Percentiles rank a stretch among this genome's conserved stretches.
Evolutionary conservation across 2,888 invertebrate genomes (phyloP).

Genomic region (Nemurella pictetii): DNA sequence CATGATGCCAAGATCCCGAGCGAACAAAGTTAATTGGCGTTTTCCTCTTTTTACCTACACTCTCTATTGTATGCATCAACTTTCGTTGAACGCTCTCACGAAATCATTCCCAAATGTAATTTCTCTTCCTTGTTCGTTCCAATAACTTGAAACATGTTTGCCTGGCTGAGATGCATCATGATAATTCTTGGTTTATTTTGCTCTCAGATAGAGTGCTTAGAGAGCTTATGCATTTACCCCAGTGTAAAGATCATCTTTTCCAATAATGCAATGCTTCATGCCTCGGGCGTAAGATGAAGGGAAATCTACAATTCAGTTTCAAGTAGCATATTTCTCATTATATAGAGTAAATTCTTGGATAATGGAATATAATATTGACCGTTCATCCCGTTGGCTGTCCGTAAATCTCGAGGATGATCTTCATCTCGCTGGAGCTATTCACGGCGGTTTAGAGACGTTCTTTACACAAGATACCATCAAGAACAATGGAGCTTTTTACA

Average conservation of each 20-base stretch:
- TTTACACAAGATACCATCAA: background rate
- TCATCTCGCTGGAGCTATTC: background rate
- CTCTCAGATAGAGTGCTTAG: background rate
- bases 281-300: background rate
- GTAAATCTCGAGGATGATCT: background rate
- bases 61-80: background rate
- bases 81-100: background rate
- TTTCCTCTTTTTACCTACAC: background rate
- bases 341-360: background rate
- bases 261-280: background rate
- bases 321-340: background rate
- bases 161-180: background rate
- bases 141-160: constrained; percentile 21
- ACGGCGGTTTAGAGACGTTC: background rate
- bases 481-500: background rate
- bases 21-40: background rate
- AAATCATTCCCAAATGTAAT: constrained; percentile 23
- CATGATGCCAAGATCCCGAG: background rate
- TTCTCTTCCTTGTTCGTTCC: constrained; percentile 4
- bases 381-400: background rate
- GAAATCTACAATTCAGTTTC: background rate
- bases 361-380: background rate
- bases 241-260: background rate
- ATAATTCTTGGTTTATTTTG: constrained; percentile 12
- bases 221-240: background rate